Evolutionary conservation across 37 sponge, comb jelly and placozoan genomes (phyloP), one percentile per base, ranked within the genome.

Genomic region (Amphimedon queenslandica): DNA sequence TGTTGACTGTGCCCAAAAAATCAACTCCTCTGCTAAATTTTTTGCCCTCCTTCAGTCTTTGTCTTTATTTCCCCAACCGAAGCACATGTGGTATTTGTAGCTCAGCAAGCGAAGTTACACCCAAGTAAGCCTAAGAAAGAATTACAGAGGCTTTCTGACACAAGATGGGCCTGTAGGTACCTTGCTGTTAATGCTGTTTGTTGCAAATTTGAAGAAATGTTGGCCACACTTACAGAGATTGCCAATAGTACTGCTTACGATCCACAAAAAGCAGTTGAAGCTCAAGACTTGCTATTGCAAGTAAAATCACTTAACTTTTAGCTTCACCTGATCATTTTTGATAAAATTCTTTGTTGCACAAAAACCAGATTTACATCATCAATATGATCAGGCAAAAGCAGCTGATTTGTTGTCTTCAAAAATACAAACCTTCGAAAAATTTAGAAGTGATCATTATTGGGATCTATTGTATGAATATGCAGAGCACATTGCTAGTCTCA

Each of bases 111-210:
- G 34, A 70, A 78, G 43, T 36, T 78, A 40, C 73, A 78, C 58
- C 85, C 85, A 55, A 37, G 53, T 23, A 84, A 84, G 47, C 85
- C 71, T n/a, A 3, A 41, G 16, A 57, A 67, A 66, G 79, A 53
- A 33, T 60, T 77, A 4, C 67, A 58, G 36, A 72, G 40, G 35
- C 74, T 84, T 8, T 78, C 74, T 40, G 84, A 84, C 32, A 75
- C 84, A 76, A 25, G 78, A 33, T 84, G 84, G 84, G 67, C 84
- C 25, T 84, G 73, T 40, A 43, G 84, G 53, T 25, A 76, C 3
- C 35, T 2, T 64, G 77, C 84, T 31, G 84, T 84, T 37, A 63
- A 69, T 63, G 71, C 78, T 34, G 23, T 82, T 27, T 74, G 69
- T 37, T 32, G 40, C 61, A 67, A 32, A 4, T 74, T 38, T 70